A percentile compares a stretch with the other conserved stretches of the same genome.
Conservation (phyloP, 1,140 invertebrate species). For the Zelostemma sp. region DNA sequence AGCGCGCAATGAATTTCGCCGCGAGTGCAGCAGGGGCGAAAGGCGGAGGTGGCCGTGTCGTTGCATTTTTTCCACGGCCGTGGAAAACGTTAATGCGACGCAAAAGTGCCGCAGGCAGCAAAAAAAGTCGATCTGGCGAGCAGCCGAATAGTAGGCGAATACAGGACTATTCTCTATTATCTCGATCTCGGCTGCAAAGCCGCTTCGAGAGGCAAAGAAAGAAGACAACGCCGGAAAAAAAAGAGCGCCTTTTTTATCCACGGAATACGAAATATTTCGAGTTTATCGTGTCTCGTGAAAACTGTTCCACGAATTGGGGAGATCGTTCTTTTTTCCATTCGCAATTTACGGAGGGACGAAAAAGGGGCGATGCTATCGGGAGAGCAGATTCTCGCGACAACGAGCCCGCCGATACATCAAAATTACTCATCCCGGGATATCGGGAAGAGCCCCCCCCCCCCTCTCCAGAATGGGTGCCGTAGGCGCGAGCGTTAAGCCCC, state of each 20-base stretch:
- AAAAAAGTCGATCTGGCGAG: conserved; percentile 32
- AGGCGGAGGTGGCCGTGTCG: neutral
- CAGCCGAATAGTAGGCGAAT: conserved; percentile 19
- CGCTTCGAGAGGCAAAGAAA: neutral
- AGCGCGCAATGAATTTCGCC: conserved; percentile 47
- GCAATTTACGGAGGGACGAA: neutral
- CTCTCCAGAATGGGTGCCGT: conserved; percentile 24
- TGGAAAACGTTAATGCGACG: neutral
- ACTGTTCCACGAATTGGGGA: too few species aligned
- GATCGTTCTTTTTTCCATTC: conserved; percentile 1
- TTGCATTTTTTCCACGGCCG: conserved; percentile 14
- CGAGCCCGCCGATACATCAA: conserved; percentile 52
- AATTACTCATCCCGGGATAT: conserved; percentile 57
- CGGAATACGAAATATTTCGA: neutral
- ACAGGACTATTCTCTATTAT: conserved; percentile 24
- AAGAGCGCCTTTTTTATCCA: neutral
- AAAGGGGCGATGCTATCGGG: conserved; percentile 45
- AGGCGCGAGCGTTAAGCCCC: conserved; percentile 47
- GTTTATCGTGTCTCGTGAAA: too few species aligned
- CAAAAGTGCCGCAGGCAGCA: conserved; percentile 20
- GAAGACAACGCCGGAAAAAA: neutral
- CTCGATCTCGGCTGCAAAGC: conserved; percentile 15
- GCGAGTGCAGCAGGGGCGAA: conserved; percentile 29
- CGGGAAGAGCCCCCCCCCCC: conserved; percentile 31
- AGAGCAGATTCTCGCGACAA: conserved; percentile 21